Evolutionary conservation across 2,113 vertebrate genomes (phyloP), one percentile per base, ranked within the genome.

Genomic region (Thalassoma bifasciatum): DNA sequence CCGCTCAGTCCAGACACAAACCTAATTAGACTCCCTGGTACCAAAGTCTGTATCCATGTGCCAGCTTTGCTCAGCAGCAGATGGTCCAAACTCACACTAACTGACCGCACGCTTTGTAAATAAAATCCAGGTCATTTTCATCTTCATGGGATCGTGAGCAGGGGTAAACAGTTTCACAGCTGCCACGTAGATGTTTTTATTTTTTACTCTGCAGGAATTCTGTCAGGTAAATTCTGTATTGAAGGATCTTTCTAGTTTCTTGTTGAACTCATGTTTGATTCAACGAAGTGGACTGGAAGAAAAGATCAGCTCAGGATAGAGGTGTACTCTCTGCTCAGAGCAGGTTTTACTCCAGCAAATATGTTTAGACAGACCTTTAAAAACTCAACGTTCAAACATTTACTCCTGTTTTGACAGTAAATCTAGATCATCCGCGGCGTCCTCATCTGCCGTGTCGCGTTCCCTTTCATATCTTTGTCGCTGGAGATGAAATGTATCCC

Each of bases 11-110:
- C 67, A 56, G 56, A 10, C 26, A 52, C 9, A 17, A 58, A 58
- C 36, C 59, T 51, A 46, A 74, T 76, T 56, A 77, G 11, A 62
- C 42, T 56, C 64, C 47, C 38, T 44, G 44, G 23, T 19, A 14
- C 23, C 44, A 30, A n/a, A 73, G 21, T 10, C 63, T 30, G 22
- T 8, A 4, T 57, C 50, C 51, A 36, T 13, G 42, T 49, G 66
- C 34, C 58, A 56, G 10, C 54, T 69, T 6, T 57, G 59, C 44
- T 63, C 23, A 5, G 22, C 22, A 72, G 68, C 74, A 77, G 68
- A 60, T 30, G 58, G 57, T 64, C 44, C 26, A 13, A 50, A 7
- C n/a, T 24, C 37, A 59, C 47, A 37, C 8, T 26, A 21, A 71
- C 42, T 26, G 37, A 77, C 52, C 58, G 1, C 1, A 1, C n/a